phyloP scores from a whole-genome alignment of 1,140 invertebrate species.

The Venturia canescens region DNA sequence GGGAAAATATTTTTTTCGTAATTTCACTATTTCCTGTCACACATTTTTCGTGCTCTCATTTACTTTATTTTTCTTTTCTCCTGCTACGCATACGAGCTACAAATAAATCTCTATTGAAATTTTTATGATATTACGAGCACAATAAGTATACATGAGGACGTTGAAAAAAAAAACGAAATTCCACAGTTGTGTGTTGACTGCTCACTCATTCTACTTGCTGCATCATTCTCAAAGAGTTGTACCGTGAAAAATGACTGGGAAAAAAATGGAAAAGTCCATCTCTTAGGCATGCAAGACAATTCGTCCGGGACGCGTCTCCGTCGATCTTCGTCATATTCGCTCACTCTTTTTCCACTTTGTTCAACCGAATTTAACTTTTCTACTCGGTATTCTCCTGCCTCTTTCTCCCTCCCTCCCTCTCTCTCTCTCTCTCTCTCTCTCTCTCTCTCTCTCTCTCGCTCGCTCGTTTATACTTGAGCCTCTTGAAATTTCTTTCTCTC shows the following conservation, averaged over 20 bases:
- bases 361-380: constrained; percentile 36
- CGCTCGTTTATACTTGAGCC: constrained; percentile 14
- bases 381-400: constrained; percentile 9
- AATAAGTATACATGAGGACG: background rate
- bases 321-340: constrained; percentile 48
- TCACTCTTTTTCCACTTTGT: constrained; percentile 26
- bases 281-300: constrained; percentile 32
- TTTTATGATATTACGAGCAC: background rate
- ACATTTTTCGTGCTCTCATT: background rate
- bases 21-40: background rate
- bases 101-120: constrained; percentile 10
- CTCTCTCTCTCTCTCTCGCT: background rate
- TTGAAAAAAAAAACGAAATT: background rate
- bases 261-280: constrained; percentile 40
- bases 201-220: background rate
- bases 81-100: background rate
- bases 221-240: background rate
- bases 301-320: constrained; percentile 18
- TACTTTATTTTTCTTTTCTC: background rate
- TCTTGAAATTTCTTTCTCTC: constrained; percentile 34
- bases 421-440: constrained; percentile 35
- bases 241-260: background rate
- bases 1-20: background rate
- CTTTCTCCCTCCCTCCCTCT: background rate
- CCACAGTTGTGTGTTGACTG: background rate